Conservation (phyloP, 2,888 invertebrate species). For the Melinaea marsaeus region DNA sequence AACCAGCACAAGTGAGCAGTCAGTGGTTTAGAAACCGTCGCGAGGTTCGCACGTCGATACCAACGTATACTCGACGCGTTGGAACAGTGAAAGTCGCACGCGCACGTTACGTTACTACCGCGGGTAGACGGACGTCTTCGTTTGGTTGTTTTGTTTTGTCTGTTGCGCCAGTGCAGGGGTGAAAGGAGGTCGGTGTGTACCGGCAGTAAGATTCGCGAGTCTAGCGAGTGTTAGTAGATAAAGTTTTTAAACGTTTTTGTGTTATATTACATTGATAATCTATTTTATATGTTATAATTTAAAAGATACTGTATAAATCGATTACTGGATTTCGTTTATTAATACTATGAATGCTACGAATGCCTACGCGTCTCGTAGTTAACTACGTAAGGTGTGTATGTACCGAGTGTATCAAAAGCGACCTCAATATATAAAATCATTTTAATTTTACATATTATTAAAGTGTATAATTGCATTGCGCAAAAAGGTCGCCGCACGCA, state of each 20-base stretch:
- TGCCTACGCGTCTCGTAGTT: conserved; percentile 46
- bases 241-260: conserved; percentile 50
- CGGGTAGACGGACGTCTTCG: conserved; percentile 66
- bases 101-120: conserved; percentile 69
- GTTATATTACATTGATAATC: conserved; percentile 48
- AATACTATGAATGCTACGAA: conserved; percentile 40
- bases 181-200: conserved; percentile 74
- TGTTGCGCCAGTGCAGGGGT: conserved; percentile 73
- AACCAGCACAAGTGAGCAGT: conserved; percentile 24
- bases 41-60: conserved; percentile 61
- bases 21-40: conserved; percentile 66
- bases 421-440: no score
- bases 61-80: conserved; percentile 48
- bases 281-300: conserved; percentile 1
- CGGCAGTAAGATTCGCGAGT: conserved; percentile 48
- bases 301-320: background rate
- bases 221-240: conserved; percentile 46
- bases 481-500: conserved; percentile 19
- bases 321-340: conserved; percentile 3
- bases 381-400: background rate
- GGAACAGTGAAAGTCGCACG: conserved; percentile 65
- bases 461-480: conserved; percentile 7
- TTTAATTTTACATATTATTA: no score
- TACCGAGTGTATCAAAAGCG: no score
- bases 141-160: conserved; percentile 73